Evolutionary conservation across 2,797 vertebrate species (phyloP).

Genomic region (Triplophysa bombifrons): DNA sequence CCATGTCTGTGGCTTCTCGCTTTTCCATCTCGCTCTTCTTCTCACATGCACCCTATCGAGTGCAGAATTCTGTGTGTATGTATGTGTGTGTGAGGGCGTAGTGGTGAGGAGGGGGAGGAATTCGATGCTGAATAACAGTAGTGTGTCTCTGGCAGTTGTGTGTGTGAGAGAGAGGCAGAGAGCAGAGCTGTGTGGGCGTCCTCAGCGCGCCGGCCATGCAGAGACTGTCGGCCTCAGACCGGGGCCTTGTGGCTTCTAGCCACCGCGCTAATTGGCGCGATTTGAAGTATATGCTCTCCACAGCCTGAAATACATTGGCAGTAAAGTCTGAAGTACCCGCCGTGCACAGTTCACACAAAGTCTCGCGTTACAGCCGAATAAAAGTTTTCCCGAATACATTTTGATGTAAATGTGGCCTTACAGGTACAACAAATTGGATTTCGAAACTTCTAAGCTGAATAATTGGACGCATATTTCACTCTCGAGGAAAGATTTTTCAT

Average conservation of each 20-base stretch:
- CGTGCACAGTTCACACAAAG: slow-evolving; percentile 14
- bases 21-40: neutral
- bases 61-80: slow-evolving; percentile 38
- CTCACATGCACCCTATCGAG: slow-evolving; percentile 44
- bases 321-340: slow-evolving; percentile 27
- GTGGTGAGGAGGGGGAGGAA: slow-evolving; percentile 56
- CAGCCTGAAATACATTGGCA: slow-evolving; percentile 50
- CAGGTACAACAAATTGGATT: slow-evolving; percentile 36
- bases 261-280: slow-evolving; percentile 50
- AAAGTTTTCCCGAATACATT: slow-evolving; percentile 42
- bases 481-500: slow-evolving; percentile 15
- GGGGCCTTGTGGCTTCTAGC: slow-evolving; percentile 50
- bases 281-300: slow-evolving; percentile 51
- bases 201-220: slow-evolving; percentile 53
- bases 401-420: slow-evolving; percentile 34
- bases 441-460: slow-evolving; percentile 21
- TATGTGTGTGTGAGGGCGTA: slow-evolving; percentile 55
- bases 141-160: slow-evolving; percentile 64
- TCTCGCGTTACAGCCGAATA: slow-evolving; percentile 14
- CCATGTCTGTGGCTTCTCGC: slow-evolving; percentile 12
- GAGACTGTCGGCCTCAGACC: slow-evolving; percentile 55
- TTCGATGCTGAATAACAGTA: slow-evolving; percentile 55
- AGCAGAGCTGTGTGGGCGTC: slow-evolving; percentile 61
- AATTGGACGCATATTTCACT: slow-evolving; percentile 27
- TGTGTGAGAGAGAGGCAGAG: slow-evolving; percentile 53